Evolutionary conservation across 2,888 invertebrate species (phyloP).

Genomic region (Phlogophora meticulosa): DNA sequence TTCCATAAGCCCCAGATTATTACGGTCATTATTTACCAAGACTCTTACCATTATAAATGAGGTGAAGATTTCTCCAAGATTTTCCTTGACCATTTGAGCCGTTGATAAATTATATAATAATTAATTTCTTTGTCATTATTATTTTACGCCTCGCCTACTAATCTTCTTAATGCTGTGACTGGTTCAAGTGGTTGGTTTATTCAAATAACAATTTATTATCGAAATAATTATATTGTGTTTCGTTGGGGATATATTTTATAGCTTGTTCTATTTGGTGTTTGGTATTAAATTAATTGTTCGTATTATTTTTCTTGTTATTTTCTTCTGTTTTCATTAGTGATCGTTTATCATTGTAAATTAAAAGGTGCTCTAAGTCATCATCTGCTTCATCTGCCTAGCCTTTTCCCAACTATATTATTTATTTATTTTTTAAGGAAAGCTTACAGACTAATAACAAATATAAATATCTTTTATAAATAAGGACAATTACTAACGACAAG

Average conservation of each 20-base stretch:
- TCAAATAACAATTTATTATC: slow-evolving; percentile 35
- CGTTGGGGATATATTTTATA: background rate
- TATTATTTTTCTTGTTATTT: background rate
- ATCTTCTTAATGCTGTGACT: slow-evolving; percentile 34
- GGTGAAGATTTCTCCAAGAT: slow-evolving; percentile 46
- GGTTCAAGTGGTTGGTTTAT: slow-evolving; percentile 7
- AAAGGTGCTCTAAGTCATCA: background rate
- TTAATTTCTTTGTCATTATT: slow-evolving; percentile 54
- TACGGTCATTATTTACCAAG: slow-evolving; percentile 38
- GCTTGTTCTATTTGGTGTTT: background rate
- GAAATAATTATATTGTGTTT: slow-evolving; percentile 15
- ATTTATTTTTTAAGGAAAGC: too few species aligned
- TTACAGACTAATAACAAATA: too few species aligned
- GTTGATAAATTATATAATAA: slow-evolving; percentile 57
- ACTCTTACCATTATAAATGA: slow-evolving; percentile 34
- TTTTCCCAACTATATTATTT: too few species aligned
- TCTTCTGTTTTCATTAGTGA: background rate
- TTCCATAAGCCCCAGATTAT: slow-evolving; percentile 35
- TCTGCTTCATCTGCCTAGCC: too few species aligned
- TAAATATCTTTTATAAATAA: too few species aligned
- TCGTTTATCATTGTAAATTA: background rate
- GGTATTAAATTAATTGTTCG: background rate
- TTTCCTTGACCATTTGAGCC: slow-evolving; percentile 60
- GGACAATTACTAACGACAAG: too few species aligned
- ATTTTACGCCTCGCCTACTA: slow-evolving; percentile 29